A percentile compares a stretch with the other conserved stretches of the same genome.
Conservation (phyloP, 2,888 invertebrate species). For the Drosophila anomelani region DNA sequence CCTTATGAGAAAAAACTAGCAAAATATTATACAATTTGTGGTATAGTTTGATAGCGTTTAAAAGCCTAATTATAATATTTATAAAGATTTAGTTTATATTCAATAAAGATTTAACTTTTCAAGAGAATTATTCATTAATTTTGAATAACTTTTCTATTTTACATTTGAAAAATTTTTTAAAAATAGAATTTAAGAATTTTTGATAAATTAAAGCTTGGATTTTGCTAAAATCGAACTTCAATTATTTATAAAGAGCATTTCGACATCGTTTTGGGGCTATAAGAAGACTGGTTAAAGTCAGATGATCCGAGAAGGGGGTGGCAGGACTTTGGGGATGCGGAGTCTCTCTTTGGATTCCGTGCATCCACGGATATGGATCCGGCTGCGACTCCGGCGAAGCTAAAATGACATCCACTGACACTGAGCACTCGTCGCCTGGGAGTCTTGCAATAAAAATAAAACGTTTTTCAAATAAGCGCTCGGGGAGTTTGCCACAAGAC, state of each 20-base stretch:
- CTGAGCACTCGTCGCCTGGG: constrained; percentile 77
- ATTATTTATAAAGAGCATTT: constrained; percentile 1
- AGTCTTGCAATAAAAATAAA: constrained; percentile 77
- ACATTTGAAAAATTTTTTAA: background rate
- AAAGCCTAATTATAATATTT: no score
- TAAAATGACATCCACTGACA: constrained; percentile 78
- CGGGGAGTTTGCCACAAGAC: constrained; percentile 53
- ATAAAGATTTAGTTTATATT: no score
- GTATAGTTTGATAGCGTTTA: no score
- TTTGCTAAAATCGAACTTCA: background rate
- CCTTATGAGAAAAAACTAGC: background rate
- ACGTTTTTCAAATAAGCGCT: constrained; percentile 78
- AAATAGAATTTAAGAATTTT: background rate
- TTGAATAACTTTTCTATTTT: background rate
- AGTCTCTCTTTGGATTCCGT: constrained; percentile 19
- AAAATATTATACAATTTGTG: background rate
- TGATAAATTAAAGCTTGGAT: background rate
- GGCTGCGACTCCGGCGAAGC: constrained; percentile 36
- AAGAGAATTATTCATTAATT: background rate
- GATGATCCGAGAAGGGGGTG: constrained; percentile 5
- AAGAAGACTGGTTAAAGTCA: constrained; percentile 1
- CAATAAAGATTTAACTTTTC: background rate
- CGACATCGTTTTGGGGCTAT: background rate
- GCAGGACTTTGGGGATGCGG: constrained; percentile 26
- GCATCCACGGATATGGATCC: constrained; percentile 23